Base-by-base conservation (phyloP, 2,797 vertebrate genomes). In the Coilia nasus region DNA sequence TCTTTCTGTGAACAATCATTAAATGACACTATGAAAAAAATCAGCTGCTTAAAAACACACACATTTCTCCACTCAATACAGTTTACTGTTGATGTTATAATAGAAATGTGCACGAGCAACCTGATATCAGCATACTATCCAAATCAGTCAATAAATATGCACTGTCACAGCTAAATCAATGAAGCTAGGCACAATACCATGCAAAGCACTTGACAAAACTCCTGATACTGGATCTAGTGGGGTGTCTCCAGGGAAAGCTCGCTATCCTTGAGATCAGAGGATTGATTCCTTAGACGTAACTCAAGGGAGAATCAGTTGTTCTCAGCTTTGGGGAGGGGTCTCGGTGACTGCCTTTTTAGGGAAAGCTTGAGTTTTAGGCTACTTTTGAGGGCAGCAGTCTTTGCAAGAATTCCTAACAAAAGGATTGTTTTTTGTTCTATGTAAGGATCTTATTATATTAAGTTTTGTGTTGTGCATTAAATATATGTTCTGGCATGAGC, bases 1-100 rank as follows among this genome's bases (percentile, higher is more conserved):
- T 99, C 98, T 47, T 96, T 96, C 98, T 99, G 89, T 19, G 23
- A 67, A 41, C 54, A 78, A 41, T 2, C 31, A 78, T 78, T 41
- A 78, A 0, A 41, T 2, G 1, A 44, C 35, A 78, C 71, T 6
- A 75, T 19, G 3, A 54, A 17, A 17, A 75, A 75, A 62, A 23
- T 21, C 10, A 25, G 28, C 23, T 67, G n/a, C 23, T 67, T 28
- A n/a, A 67, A 31, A 44, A 78, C 28, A 41, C 28, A 85, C 28
- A 15, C 28, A 75, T 75, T 75, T 75, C 31, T 35, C 28, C 17
- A 19, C 57, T 59, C 57, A 21, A 59, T 59, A n/a, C 14, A 19
- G 9, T n/a, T 25, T 64, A 64, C 23, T 23, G 2, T 54, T 54
- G 2, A 62, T 62, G 11, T 67, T 28, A 28, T 25, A 67, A 5